A percentile compares a stretch with the other conserved stretches of the same genome.
Conservation (phyloP, 2,113 vertebrate genomes). For the Motacilla tschutschensis region DNA sequence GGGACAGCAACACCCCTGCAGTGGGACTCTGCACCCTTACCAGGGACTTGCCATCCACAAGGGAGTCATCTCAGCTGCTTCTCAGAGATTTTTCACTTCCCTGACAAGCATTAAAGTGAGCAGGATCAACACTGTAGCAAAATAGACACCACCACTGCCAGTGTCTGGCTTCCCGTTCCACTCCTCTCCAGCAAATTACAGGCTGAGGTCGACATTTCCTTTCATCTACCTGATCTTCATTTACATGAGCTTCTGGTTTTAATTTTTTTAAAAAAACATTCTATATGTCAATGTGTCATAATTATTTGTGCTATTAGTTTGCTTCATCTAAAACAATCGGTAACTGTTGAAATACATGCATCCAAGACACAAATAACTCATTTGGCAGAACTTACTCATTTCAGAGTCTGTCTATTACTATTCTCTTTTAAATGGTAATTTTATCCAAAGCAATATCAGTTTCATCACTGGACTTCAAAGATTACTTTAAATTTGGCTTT, state of each 20-base stretch:
- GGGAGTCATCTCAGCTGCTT: not conserved
- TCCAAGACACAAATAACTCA: not conserved
- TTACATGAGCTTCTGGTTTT: not conserved
- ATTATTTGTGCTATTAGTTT: not conserved
- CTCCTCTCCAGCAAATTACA: not conserved
- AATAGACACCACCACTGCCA: not conserved
- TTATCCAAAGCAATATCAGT: not conserved
- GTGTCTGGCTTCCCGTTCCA: not conserved
- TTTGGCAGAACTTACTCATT: not conserved
- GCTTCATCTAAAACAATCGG: not conserved
- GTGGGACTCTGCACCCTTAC: not conserved
- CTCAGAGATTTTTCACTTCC: not conserved
- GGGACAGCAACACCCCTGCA: not conserved
- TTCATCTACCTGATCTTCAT: not conserved
- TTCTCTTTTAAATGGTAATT: constrained; percentile 10
- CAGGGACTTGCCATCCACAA: not conserved
- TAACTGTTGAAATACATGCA: not conserved
- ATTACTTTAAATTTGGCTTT: not conserved
- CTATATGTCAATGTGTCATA: not conserved
- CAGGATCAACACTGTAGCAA: not conserved
- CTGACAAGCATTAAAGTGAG: not conserved
- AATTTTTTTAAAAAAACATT: not conserved
- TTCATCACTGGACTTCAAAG: not conserved
- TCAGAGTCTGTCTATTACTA: not conserved
- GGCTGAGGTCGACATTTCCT: not conserved